A percentile compares a stretch with the other conserved stretches of the same genome.
These are phyloP conservation scores for Epirrhoe alternata DNA, from an alignment of 2,888 invertebrate genomes.

Conservation along the genomic window DNA sequence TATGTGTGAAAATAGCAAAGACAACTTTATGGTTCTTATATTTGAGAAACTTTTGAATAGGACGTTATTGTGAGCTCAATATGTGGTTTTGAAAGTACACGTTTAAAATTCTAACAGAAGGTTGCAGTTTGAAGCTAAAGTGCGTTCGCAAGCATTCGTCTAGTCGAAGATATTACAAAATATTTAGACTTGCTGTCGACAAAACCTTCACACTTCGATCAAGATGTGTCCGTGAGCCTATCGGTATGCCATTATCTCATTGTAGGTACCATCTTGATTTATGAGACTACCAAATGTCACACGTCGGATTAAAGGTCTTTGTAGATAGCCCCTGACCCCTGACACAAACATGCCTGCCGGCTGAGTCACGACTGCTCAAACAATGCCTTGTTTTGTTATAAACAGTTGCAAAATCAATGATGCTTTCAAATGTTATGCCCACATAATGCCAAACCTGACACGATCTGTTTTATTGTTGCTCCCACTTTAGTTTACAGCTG, in stretches of 20 bases:
- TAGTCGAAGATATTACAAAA: neutral
- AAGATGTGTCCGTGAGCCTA: neutral
- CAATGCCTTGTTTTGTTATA: constrained; percentile 23
- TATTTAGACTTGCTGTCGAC: neutral
- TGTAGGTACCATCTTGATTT: constrained; percentile 27
- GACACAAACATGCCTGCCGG: constrained; percentile 26
- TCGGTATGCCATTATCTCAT: constrained; percentile 20
- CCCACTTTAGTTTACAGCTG: neutral
- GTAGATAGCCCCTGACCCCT: constrained; percentile 36
- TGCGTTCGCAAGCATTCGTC: too few species aligned
- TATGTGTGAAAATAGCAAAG: neutral
- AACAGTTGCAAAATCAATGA: constrained; percentile 27
- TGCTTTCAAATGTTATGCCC: constrained; percentile 24
- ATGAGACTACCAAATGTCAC: constrained; percentile 38
- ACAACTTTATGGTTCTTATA: too few species aligned
- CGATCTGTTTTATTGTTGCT: constrained; percentile 7
- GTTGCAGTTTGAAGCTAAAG: too few species aligned
- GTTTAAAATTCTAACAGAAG: too few species aligned
- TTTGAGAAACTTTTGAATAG: constrained; percentile 10
- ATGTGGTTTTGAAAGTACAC: too few species aligned
- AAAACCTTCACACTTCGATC: constrained; percentile 6
- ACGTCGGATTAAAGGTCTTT: constrained; percentile 35
- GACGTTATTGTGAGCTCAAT: neutral
- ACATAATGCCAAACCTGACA: constrained; percentile 10
- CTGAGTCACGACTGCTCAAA: constrained; percentile 39